These are phyloP conservation scores for Rhyacichthys aspro DNA, from an alignment of 2,797 vertebrate species.

Conservation along the genomic window DNA sequence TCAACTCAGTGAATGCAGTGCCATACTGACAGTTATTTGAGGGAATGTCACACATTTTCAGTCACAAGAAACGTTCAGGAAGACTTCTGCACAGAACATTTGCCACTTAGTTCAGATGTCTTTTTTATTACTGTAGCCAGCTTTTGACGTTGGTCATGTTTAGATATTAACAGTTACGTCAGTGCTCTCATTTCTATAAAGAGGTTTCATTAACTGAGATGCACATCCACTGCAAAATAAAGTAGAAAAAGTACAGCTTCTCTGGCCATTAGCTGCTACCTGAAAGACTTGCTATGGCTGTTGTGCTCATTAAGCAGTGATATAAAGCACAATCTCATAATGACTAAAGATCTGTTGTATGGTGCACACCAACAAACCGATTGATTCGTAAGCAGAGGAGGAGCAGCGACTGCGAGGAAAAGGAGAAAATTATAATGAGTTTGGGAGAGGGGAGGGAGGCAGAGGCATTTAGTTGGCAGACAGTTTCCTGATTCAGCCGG, in stretches of 20 bases:
- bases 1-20: too few relatives aligned
- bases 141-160: too few relatives aligned
- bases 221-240: background rate
- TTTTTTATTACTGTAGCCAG: too few relatives aligned
- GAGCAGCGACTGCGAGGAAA: constrained; percentile 58
- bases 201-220: constrained; percentile 52
- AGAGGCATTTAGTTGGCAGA: constrained; percentile 75
- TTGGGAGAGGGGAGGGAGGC: constrained; percentile 47
- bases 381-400: constrained; percentile 73
- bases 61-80: too few relatives aligned
- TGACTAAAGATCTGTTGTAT: constrained; percentile 79
- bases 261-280: constrained; percentile 60
- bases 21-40: too few relatives aligned
- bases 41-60: too few relatives aligned
- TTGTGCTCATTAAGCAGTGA: constrained; percentile 76
- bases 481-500: constrained; percentile 82
- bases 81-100: too few relatives aligned
- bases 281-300: constrained; percentile 62
- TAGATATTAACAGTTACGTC: background rate
- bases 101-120: too few relatives aligned
- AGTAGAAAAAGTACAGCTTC: constrained; percentile 30
- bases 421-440: constrained; percentile 72
- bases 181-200: constrained; percentile 27
- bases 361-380: constrained; percentile 80
- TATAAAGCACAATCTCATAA: constrained; percentile 78